These are phyloP conservation scores for Anthoptus insignis DNA, from an alignment of 2,888 invertebrate genomes.

Conservation along the genomic window DNA sequence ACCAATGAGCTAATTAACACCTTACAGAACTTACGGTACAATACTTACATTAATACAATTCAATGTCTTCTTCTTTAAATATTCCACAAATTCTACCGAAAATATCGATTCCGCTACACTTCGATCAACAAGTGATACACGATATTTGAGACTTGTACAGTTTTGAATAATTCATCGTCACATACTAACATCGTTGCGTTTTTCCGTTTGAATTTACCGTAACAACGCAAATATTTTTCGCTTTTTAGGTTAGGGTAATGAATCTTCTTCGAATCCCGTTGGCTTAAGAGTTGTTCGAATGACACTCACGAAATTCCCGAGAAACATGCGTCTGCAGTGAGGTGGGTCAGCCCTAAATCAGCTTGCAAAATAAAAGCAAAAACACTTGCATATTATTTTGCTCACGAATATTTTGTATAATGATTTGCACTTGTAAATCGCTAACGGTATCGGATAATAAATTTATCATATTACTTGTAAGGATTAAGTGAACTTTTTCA, in stretches of 20 bases:
- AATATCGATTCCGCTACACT: background rate
- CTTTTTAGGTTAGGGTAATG: conserved; percentile 37
- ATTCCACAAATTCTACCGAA: too few species aligned
- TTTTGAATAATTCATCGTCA: conserved; percentile 46
- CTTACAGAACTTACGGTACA: too few species aligned
- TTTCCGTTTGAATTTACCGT: conserved; percentile 46
- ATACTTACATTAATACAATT: too few species aligned
- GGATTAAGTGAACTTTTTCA: background rate
- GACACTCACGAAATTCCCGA: conserved; percentile 38
- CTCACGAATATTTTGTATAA: conserved; percentile 4
- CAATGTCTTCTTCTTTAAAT: too few species aligned
- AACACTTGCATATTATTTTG: background rate
- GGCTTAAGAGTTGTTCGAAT: conserved; percentile 39
- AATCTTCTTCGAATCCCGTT: conserved; percentile 50
- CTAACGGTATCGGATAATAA: background rate
- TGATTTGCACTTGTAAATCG: conserved; percentile 13
- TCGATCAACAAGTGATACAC: too few species aligned
- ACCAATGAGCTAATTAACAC: too few species aligned
- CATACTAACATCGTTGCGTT: conserved; percentile 31
- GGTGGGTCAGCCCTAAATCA: conserved; percentile 2
- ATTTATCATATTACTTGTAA: background rate
- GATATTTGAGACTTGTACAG: conserved; percentile 1
- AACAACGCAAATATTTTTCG: conserved; percentile 42
- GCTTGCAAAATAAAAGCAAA: background rate
- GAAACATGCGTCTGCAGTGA: conserved; percentile 18